Base-by-base conservation (phyloP, 2,797 vertebrate species). In the Leucoraja ocellata region DNA sequence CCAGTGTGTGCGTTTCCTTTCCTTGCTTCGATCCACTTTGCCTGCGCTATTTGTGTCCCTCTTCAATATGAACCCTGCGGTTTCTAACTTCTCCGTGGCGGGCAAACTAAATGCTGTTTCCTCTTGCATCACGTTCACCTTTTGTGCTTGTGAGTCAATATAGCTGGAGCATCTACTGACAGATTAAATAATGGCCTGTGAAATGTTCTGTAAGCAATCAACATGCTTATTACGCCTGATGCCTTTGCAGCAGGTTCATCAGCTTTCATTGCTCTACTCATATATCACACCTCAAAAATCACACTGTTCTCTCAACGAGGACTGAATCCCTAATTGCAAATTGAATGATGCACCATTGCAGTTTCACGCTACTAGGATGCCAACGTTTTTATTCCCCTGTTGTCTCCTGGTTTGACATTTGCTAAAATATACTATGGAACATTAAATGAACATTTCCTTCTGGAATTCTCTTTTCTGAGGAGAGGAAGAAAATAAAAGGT, bases 191-290 rank as follows among this genome's bases (percentile, higher is more conserved):
- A 92, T 76, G 90, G 25, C 90, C 90, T 76, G 13, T 92, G 71
- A 92, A 92, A 92, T 92, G 90, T 76, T 92, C 68, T 74, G 71
- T 76, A 92, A 92, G 71, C 73, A 74, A 92, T 92, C 90, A 92
- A 76, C 90, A 58, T 54, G 58, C 73, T 92, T 92, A 92, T 92
- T 92, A 92, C 71, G 71, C 68, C 68, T 76, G 90, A 92, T 25
- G 39, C 68, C 10, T 58, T 92, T 76, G 71, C 71, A n/a, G 68
- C 90, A 92, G 90, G 90, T 92, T 91, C 90, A 91, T 91, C 90
- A 91, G 90, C 18, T 46, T 91, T 74, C 90, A 76, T 76, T 25
- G 36, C 39, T 76, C 46, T n/a, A 39, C 90, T 74, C 71, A 23
- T 92, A 54, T 25, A 92, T 92, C 90, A 92, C 68, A 73, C 11